A percentile compares a stretch with the other conserved stretches of the same genome.
These are phyloP conservation scores for Glaucomys volans DNA, from an alignment of 2,113 vertebrate genomes.

Conservation along the genomic window DNA sequence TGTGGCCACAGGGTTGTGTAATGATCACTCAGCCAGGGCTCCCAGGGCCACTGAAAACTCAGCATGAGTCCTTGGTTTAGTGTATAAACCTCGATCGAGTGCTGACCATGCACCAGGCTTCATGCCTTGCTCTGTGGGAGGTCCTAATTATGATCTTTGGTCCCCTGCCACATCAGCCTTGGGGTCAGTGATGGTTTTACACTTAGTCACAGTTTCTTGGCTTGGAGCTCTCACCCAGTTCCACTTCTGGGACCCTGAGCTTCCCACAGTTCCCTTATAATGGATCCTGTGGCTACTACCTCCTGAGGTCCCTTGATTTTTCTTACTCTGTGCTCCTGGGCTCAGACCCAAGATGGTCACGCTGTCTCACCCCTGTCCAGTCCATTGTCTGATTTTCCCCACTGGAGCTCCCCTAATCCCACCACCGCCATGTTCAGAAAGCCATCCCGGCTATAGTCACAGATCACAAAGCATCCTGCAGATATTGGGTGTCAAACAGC, in stretches of 20 bases:
- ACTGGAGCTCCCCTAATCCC: too few relatives aligned
- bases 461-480: background rate
- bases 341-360: background rate
- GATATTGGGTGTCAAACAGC: background rate
- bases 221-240: background rate
- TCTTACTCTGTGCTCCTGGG: background rate
- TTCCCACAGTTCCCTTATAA: background rate
- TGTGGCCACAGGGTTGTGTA: background rate
- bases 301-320: background rate
- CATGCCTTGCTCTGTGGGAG: background rate
- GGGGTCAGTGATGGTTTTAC: background rate
- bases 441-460: background rate
- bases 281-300: background rate
- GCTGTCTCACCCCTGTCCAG: background rate
- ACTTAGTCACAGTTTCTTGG: background rate
- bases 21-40: background rate
- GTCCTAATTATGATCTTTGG: background rate
- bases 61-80: background rate
- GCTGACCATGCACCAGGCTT: background rate
- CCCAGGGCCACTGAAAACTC: background rate
- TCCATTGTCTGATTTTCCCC: background rate
- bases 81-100: background rate
- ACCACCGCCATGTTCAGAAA: background rate
- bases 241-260: background rate
- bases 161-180: background rate